Evolutionary conservation across 1,140 invertebrate species (phyloP), one percentile per base, ranked within the genome.

Genomic region (Trichonephila clavata): DNA sequence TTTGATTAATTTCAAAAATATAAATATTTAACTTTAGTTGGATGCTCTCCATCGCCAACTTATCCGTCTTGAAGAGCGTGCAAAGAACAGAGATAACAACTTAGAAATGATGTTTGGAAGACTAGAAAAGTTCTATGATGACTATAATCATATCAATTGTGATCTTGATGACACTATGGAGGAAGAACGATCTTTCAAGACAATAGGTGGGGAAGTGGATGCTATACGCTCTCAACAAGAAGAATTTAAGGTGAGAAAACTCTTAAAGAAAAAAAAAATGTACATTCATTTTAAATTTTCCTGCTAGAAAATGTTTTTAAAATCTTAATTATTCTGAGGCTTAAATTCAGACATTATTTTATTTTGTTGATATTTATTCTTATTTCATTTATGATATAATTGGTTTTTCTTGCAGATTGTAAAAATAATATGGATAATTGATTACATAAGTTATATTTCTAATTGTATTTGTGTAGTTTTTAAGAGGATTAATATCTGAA

Each of bases 181-280:
- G 90, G 97, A 98, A 95, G 96, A 98, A n/a, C 96, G 97, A 27
- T 97, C 97, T 94, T 97, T 99, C 94, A 98, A 98, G 95, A 97
- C 98, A 0, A 97, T 99, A 3, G 98, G 98, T 57, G 98, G 98
- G 0, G 98, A 99, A 95, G 97, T 99, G 10, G 98, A 98, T 68
- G 97, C 97, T 39, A 99, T 99, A 94, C 97, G 98, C 71, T 96
- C 97, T 2, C 98, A 99, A 95, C 98, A 99, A 96, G 98, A 98
- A 94, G 98, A 94, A 80, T 95, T 95, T 59, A 94, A 94, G 60
- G 86, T 93, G 89, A 61, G 16, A 27, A 20, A 81, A 90, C 32
- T 39, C 32, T 32, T 32, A 32, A 39, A 39, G 4, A 4, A 39
- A 39, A 39, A 39, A 39, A 39, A 39, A 39, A 39, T 39, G 32